Evolutionary conservation across 2,888 invertebrate species (phyloP).

Genomic region (Lithodes maja): DNA sequence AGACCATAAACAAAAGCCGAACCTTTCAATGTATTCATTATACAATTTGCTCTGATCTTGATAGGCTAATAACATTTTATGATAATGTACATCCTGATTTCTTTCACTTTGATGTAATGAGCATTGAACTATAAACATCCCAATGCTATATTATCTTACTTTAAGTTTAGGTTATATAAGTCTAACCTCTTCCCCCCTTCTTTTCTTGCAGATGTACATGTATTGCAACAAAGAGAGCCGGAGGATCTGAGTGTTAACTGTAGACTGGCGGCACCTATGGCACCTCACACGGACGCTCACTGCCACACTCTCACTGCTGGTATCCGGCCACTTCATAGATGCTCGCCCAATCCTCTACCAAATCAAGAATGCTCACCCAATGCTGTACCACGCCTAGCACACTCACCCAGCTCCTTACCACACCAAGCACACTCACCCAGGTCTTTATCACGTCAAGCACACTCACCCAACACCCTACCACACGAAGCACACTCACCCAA

Average conservation of each 20-base stretch:
- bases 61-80: no score
- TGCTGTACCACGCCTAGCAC: neutral
- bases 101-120: no score
- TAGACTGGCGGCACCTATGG: neutral
- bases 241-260: conserved; percentile 55
- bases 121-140: no score
- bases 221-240: conserved; percentile 37
- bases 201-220: neutral
- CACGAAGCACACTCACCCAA: neutral
- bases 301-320: no score
- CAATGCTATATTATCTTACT: no score
- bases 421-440: neutral
- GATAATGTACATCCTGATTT: no score
- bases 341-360: neutral
- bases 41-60: no score
- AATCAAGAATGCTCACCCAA: no score
- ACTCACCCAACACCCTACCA: neutral
- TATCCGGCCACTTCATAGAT: neutral
- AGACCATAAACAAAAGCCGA: no score
- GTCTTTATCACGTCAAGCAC: neutral
- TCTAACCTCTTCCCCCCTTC: no score
- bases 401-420: neutral
- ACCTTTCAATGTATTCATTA: no score
- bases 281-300: neutral
- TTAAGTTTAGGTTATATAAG: no score